phyloP scores from a whole-genome alignment of 1,140 invertebrate genomes.

The Ooceraea biroi region DNA sequence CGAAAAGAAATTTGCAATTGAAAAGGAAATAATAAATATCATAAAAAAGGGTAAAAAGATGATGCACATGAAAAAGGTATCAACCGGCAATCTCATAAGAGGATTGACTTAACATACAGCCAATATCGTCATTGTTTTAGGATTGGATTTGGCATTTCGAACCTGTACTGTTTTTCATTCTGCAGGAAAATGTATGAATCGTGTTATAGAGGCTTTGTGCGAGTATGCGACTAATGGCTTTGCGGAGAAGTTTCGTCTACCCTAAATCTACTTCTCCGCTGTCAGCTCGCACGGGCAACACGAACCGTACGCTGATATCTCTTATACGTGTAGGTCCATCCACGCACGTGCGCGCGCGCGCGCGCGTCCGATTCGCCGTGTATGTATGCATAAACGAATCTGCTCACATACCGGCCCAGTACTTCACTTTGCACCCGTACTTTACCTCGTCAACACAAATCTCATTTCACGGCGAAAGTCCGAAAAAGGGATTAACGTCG shows the following conservation, averaged over 20 bases:
- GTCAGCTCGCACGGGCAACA: conserved; percentile 68
- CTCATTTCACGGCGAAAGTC: conserved; percentile 82
- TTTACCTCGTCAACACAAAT: conserved; percentile 81
- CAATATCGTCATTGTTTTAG: conserved; percentile 30
- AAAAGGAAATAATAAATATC: neutral
- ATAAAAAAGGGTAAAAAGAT: neutral
- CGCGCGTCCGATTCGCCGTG: neutral
- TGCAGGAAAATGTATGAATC: conserved; percentile 86
- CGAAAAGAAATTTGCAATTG: neutral
- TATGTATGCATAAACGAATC: neutral
- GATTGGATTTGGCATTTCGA: conserved; percentile 51
- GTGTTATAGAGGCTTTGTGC: conserved; percentile 85
- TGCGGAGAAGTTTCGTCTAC: conserved; percentile 80
- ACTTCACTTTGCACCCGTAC: conserved; percentile 32
- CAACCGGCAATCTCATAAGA: neutral
- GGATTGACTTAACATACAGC: conserved; percentile 60
- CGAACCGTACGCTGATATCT: conserved; percentile 53
- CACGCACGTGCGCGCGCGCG: conserved; percentile 6
- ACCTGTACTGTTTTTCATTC: conserved; percentile 82
- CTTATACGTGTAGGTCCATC: conserved; percentile 48
- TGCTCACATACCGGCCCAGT: neutral
- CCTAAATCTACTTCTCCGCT: conserved; percentile 82
- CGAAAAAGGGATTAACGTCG: conserved; percentile 83
- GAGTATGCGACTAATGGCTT: conserved; percentile 83
- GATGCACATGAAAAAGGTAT: neutral